Base-by-base conservation (phyloP, 2,113 vertebrate species). In the Plotosus lineatus region DNA sequence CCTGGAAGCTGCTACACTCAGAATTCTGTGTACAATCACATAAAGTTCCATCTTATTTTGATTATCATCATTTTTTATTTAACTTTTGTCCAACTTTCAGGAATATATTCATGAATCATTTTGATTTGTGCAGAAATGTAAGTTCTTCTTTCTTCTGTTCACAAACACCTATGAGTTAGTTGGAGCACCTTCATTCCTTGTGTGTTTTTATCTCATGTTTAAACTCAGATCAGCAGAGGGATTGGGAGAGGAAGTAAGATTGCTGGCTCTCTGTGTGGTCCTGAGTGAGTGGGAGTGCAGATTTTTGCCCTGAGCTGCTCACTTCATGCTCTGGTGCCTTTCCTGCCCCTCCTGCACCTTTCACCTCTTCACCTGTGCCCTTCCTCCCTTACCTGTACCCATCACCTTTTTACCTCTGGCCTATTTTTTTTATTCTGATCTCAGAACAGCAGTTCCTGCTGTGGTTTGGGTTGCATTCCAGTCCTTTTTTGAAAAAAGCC, bases 201-300 rank as follows among this genome's bases (percentile, higher is more conserved):
- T 71, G 53, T 83, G 68, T 68, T 77, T 74, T 79, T 87, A 87
- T 86, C 86, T 88, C 75, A 74, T 80, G 36, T 83, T 86, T 85
- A 85, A 86, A 75, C 82, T 79, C 77, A 86, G 82, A 89, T 86
- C 81, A 87, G 85, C 78, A 80, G 8, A 40, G 71, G 81, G 82
- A 81, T 80, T 81, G 82, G 75, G 77, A 82, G 72, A 73, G 90
- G 87, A 91, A 94, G 86, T 87, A 33, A 83, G 90, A 91, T 92
- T 89, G 91, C 89, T 85, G 83, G 85, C 93, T 92, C 89, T 90
- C 90, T 95, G 94, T 95, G 94, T 95, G 94, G 93, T 94, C 95
- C 94, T 85, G 86, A 89, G 88, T 89, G 90, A 89, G 86, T 89
- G 87, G 86, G 81, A 84, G 85, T 89, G 86, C 90, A 91, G 89